phyloP scores from a whole-genome alignment of 30 jellyfish, hydroid and myxozoan genomes.

The Turritopsis rubra region DNA sequence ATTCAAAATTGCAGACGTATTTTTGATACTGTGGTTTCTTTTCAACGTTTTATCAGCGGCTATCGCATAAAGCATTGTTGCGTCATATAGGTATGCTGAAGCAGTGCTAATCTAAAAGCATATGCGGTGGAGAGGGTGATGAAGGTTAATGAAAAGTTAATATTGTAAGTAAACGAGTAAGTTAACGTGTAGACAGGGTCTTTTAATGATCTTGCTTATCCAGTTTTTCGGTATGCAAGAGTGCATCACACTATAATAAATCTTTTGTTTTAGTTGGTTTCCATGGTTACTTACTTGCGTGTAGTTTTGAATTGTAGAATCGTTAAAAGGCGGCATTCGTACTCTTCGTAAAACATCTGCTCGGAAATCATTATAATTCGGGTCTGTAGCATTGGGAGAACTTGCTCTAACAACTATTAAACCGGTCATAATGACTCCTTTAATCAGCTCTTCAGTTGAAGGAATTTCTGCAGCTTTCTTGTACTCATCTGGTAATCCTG shows the following conservation, averaged over 20 bases:
- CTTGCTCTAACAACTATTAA: conserved; percentile 6
- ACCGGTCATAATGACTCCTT: conserved; percentile 5
- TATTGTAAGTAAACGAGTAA: background rate
- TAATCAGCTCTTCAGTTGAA: background rate
- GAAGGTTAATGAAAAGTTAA: background rate
- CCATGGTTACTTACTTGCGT: conserved; percentile 35
- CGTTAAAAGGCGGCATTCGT: conserved; percentile 57
- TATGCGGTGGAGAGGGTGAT: background rate
- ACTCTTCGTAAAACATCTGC: conserved; percentile 43
- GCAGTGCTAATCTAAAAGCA: conserved; percentile 41
- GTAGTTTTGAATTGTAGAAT: conserved; percentile 29
- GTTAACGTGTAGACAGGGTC: too few species aligned
- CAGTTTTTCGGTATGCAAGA: too few species aligned
- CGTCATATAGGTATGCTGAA: conserved; percentile 78
- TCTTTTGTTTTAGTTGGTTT: background rate
- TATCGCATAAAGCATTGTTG: conserved; percentile 58
- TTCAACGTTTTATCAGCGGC: conserved; percentile 56
- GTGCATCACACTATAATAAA: too few species aligned
- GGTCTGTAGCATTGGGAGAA: conserved; percentile 6
- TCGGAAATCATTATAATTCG: background rate
- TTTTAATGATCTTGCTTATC: too few species aligned
- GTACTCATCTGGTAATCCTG: background rate
- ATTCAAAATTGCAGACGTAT: background rate
- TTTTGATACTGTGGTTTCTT: background rate
- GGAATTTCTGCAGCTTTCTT: background rate